Evolutionary conservation across 2,113 vertebrate genomes (phyloP).

Genomic region (Dromiciops gliroides): DNA sequence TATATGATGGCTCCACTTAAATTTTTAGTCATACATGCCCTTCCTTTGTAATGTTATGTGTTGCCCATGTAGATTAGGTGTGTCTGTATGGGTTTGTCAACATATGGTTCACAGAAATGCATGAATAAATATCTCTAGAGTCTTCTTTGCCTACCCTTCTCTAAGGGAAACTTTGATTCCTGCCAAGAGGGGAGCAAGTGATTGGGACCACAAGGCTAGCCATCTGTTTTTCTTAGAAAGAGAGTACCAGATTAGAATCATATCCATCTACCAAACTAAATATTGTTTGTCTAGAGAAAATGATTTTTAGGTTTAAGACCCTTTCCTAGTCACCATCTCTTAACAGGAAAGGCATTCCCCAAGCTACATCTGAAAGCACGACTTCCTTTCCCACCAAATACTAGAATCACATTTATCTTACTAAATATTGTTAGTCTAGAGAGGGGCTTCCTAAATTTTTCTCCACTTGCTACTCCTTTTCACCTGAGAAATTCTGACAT

Average conservation of each 20-base stretch:
- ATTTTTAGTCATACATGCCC: too few species aligned
- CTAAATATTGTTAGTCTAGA: not conserved
- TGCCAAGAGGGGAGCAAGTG: not conserved
- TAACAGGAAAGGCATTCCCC: not conserved
- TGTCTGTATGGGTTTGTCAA: too few species aligned
- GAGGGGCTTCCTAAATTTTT: too few species aligned
- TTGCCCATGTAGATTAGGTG: too few species aligned
- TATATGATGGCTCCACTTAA: too few species aligned
- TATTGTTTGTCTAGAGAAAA: not conserved
- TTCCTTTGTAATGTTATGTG: too few species aligned
- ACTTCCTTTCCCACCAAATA: not conserved
- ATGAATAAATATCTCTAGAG: too few species aligned
- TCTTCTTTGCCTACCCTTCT: not conserved
- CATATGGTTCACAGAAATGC: too few species aligned
- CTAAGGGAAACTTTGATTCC: not conserved
- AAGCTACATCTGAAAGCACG: not conserved
- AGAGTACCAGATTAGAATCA: not conserved
- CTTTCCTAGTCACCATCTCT: not conserved
- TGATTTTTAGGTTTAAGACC: not conserved
- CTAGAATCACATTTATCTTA: not conserved
- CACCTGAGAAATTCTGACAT: too few species aligned
- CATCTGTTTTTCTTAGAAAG: not conserved
- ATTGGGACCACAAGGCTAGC: not conserved
- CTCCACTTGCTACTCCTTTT: too few species aligned
- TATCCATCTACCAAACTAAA: not conserved